A percentile compares a stretch with the other conserved stretches of the same genome.
Evolutionary conservation across 2,888 invertebrate genomes (phyloP).

Genomic region (Shargacucullia verbasci): DNA sequence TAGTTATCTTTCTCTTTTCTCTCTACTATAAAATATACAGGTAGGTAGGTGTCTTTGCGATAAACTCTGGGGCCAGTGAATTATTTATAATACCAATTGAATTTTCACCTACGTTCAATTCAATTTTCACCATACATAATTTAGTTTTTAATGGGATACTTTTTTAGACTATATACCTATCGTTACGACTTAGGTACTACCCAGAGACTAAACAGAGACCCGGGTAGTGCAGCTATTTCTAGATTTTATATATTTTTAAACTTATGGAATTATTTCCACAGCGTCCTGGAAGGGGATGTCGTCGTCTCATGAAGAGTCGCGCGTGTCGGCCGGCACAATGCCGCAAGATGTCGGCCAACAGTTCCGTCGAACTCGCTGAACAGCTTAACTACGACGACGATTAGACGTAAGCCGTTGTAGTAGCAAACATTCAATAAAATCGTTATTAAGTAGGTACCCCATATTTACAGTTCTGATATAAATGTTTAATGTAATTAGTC

Average conservation of each 20-base stretch:
- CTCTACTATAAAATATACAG: no score
- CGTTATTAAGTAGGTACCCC: constrained; percentile 12
- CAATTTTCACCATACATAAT: no score
- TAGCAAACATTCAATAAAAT: constrained; percentile 20
- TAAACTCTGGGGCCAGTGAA: no score
- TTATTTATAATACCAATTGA: no score
- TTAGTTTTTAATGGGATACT: no score
- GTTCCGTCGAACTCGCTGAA: constrained; percentile 43
- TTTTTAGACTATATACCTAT: no score
- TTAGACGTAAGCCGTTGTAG: constrained; percentile 37
- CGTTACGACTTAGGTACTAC: no score
- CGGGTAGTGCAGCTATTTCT: no score
- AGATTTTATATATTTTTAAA: background rate
- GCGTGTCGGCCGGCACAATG: constrained; percentile 74
- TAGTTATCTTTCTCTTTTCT: no score
- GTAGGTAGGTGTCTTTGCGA: no score
- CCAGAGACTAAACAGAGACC: no score
- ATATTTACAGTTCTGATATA: constrained; percentile 18
- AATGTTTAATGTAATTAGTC: constrained; percentile 21
- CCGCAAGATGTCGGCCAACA: constrained; percentile 51
- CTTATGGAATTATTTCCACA: constrained; percentile 9
- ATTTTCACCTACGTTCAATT: no score
- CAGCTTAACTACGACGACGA: constrained; percentile 41
- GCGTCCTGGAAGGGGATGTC: constrained; percentile 69
- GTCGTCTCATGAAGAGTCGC: constrained; percentile 76